These are phyloP conservation scores for Cardiocondyla obscurior DNA, from an alignment of 1,140 invertebrate species.

Conservation along the genomic window DNA sequence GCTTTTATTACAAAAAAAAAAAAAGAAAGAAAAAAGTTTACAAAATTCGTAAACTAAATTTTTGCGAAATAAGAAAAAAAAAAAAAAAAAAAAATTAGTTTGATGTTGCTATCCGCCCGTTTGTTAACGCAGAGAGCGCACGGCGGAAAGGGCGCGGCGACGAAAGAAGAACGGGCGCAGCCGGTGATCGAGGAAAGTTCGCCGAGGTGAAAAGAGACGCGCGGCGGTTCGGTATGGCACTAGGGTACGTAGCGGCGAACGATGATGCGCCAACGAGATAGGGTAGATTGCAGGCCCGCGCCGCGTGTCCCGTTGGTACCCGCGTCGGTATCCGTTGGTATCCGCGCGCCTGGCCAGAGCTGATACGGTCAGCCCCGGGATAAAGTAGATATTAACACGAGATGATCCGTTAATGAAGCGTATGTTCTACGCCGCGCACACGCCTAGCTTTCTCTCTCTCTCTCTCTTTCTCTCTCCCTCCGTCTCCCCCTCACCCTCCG, in stretches of 20 bases:
- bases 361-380: constrained; percentile 81
- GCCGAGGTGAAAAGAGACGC: constrained; percentile 31
- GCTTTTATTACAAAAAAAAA: background rate
- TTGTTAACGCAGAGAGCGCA: constrained; percentile 4
- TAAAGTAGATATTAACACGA: constrained; percentile 85
- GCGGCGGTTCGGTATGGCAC: constrained; percentile 43
- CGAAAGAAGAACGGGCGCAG: constrained; percentile 28
- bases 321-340: constrained; percentile 61
- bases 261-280: constrained; percentile 75
- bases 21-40: too few relatives aligned
- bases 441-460: constrained; percentile 50
- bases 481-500: background rate
- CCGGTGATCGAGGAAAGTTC: constrained; percentile 42
- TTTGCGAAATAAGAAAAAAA: too few relatives aligned
- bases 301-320: constrained; percentile 63
- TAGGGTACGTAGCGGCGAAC: constrained; percentile 59
- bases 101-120: background rate
- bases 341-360: constrained; percentile 77
- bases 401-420: constrained; percentile 85
- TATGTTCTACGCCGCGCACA: constrained; percentile 80
- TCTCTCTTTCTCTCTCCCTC: background rate
- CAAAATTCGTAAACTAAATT: background rate
- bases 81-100: background rate
- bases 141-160: background rate
- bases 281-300: constrained; percentile 72